These are phyloP conservation scores for Clistopyga incitator DNA, from an alignment of 2,888 invertebrate genomes.

Conservation along the genomic window DNA sequence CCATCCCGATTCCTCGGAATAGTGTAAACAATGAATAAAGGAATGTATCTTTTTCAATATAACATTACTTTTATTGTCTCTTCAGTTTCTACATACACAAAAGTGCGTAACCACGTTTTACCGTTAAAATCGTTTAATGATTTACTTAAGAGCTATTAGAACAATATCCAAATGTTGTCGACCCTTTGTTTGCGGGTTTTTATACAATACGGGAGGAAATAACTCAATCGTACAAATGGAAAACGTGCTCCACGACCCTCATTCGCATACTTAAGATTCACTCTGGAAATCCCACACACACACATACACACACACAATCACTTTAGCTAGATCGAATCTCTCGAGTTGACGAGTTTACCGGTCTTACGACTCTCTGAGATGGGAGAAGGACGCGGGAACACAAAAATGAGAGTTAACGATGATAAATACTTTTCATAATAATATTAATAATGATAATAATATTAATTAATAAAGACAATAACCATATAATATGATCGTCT, in stretches of 20 bases:
- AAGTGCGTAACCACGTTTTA: conserved; percentile 73
- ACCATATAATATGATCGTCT: conserved; percentile 56
- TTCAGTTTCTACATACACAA: conserved; percentile 75
- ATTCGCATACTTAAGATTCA: conserved; percentile 35
- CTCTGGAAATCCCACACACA: conserved; percentile 6
- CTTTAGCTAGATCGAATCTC: conserved; percentile 49
- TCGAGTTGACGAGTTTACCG: conserved; percentile 36
- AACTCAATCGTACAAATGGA: conserved; percentile 60
- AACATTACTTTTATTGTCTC: conserved; percentile 76
- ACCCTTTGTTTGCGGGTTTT: conserved; percentile 41
- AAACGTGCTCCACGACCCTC: conserved; percentile 54
- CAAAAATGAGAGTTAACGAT: conserved; percentile 57
- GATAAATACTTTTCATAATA: conserved; percentile 65
- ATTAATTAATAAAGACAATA: conserved; percentile 63
- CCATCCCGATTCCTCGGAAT: conserved; percentile 41
- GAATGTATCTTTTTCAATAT: conserved; percentile 43
- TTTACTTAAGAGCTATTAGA: conserved; percentile 68
- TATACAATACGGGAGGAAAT: conserved; percentile 56
- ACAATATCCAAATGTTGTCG: conserved; percentile 60
- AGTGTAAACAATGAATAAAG: conserved; percentile 2
- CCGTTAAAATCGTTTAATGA: conserved; percentile 72
- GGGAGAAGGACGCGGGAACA: conserved; percentile 30
- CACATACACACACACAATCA: conserved; percentile 21
- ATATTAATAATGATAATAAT: conserved; percentile 57
- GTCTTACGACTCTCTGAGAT: conserved; percentile 25